These are phyloP conservation scores for Sitta europaea DNA, from an alignment of 2,113 vertebrate genomes.

Conservation along the genomic window DNA sequence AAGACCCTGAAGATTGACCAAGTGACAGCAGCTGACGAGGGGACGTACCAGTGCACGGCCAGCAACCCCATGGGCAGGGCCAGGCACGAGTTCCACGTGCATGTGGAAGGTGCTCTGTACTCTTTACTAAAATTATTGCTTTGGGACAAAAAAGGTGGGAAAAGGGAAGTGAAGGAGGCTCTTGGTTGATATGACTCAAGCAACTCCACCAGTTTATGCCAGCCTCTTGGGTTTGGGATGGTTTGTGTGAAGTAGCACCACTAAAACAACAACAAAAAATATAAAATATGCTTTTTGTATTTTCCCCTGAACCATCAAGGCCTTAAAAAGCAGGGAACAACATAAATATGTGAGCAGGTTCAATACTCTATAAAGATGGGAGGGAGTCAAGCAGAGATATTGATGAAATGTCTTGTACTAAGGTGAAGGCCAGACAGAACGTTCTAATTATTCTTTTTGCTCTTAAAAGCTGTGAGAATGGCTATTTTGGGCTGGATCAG, in stretches of 20 bases:
- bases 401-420: neutral
- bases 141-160: neutral
- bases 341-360: neutral
- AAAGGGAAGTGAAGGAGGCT: neutral
- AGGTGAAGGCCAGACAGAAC: neutral
- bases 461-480: neutral
- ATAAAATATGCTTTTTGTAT: neutral
- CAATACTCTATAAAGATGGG: neutral
- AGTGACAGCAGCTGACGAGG: constrained; percentile 77
- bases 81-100: constrained; percentile 80
- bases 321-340: neutral
- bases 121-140: neutral
- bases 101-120: constrained; percentile 81
- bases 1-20: constrained; percentile 81
- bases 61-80: constrained; percentile 77
- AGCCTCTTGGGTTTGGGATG: neutral
- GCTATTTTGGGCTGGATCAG: neutral
- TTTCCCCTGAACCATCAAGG: neutral
- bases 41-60: constrained; percentile 87
- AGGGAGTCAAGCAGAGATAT: neutral
- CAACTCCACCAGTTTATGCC: neutral
- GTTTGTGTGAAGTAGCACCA: neutral
- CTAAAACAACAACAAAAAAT: neutral
- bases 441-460: neutral
- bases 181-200: neutral